Evolutionary conservation across 2,888 invertebrate species (phyloP), one percentile per base, ranked within the genome.

Genomic region (Heteropelma amictum): DNA sequence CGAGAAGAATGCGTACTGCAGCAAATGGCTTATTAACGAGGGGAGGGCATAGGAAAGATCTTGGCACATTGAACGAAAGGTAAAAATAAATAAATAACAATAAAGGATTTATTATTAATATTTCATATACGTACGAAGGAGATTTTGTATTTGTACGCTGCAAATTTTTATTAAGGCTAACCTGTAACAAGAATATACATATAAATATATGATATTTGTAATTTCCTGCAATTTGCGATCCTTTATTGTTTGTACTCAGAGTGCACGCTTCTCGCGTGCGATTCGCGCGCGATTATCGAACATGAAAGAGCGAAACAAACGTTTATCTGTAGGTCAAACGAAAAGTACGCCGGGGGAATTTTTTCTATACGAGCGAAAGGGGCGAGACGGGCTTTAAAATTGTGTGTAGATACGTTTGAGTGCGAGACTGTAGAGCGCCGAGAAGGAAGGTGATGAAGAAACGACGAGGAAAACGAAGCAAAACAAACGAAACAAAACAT

Each of bases 101-200:
- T 53, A 42, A 30, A 51, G 53, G 61, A 51, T 53, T 51, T 33
- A 58, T 60, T 28, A 60, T 60, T n/a, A 67, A 45, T 54, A 67
- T 28, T 56, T 53, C 21, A 69, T 42, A 51, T 56, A 54, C 28
- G 14, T 49, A 61, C 3, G 49, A 69, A 45, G 64, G 30, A 49
- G 30, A 65, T 26, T 51, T 60, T 40, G 42, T 60, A 69, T 69
- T 61, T 69, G 60, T 69, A 69, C 53, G 69, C 69, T 69, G 69
- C 42, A 47, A 71, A 54, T 12, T 49, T 71, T 71, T 63, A 70
- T 70, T 56, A 51, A 65, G 53, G 35, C 53, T 65, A 49, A 65
- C 28, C 45, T 28, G 53, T 65, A 65, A 65, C n/a, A n/a, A n/a
- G 63, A 63, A 38, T 61, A 53, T 53, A 61, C 30, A 53, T 33